Conservation (phyloP, 2,888 invertebrate genomes). For the Lymantria dispar region DNA sequence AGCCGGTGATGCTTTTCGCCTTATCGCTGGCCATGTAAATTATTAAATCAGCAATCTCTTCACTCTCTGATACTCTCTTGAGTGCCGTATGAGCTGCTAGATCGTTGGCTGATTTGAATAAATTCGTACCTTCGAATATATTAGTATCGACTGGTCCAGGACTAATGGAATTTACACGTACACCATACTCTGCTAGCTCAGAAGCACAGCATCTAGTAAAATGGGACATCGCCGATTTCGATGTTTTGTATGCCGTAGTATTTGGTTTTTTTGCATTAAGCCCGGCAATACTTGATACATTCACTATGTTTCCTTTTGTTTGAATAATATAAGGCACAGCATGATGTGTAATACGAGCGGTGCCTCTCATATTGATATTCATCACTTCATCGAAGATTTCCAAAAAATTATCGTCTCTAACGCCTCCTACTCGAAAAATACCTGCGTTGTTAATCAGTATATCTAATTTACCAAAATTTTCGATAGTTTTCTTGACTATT, state of each 20-base stretch:
- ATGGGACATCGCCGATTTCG: conserved; percentile 88
- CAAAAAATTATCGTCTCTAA: conserved; percentile 14
- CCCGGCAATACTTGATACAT: conserved; percentile 4
- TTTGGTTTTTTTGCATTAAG: not conserved
- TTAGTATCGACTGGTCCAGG: conserved; percentile 85
- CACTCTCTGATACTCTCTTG: conserved; percentile 30
- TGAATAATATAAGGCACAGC: conserved; percentile 25
- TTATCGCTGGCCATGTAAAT: conserved; percentile 42
- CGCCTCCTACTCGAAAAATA: conserved; percentile 3
- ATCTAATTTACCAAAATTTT: conserved; percentile 33
- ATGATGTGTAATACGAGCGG: conserved; percentile 18
- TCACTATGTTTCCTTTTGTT: conserved; percentile 37
- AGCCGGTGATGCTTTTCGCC: conserved; percentile 38
- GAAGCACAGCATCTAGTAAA: conserved; percentile 87
- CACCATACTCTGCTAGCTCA: conserved; percentile 79
- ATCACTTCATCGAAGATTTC: conserved; percentile 25
- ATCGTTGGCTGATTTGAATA: not conserved
- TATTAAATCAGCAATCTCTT: conserved; percentile 40
- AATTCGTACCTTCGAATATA: conserved; percentile 6
- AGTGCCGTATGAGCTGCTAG: conserved; percentile 28
- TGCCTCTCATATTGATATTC: conserved; percentile 26
- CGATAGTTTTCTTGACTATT: conserved; percentile 29
- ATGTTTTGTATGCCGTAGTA: conserved; percentile 80
- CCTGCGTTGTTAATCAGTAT: conserved; percentile 38
- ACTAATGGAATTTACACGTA: conserved; percentile 86